phyloP scores from a whole-genome alignment of 2,888 invertebrate species.

The Pyrrhia umbra region DNA sequence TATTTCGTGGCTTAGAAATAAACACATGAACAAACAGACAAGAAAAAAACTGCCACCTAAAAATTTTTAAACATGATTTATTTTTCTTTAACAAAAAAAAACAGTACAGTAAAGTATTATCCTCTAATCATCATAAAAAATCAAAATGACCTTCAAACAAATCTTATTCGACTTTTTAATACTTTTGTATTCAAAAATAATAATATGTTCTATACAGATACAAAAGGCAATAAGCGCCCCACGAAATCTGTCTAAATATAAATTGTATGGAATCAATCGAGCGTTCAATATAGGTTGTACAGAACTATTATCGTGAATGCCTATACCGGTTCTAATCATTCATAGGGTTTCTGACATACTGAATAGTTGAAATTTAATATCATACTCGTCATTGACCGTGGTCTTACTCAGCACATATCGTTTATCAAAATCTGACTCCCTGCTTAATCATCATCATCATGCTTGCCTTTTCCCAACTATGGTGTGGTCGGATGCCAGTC shows the following conservation, averaged over 20 bases:
- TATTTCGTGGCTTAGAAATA: no score
- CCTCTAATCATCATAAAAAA: background rate
- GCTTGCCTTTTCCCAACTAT: no score
- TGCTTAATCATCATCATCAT: no score
- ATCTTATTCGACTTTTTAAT: conserved; percentile 8
- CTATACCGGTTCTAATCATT: conserved; percentile 30
- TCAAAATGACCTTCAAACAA: background rate
- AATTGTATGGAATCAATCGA: conserved; percentile 49
- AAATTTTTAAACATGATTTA: no score
- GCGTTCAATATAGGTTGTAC: conserved; percentile 14
- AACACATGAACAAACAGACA: no score
- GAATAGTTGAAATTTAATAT: conserved; percentile 19
- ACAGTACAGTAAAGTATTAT: background rate
- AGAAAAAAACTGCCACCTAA: no score
- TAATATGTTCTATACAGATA: conserved; percentile 2
- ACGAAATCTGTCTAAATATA: conserved; percentile 28
- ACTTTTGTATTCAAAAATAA: conserved; percentile 27
- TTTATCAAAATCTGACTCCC: no score
- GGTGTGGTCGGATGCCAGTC: no score
- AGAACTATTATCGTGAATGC: conserved; percentile 14
- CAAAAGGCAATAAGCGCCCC: conserved; percentile 18
- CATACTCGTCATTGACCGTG: no score
- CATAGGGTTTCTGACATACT: conserved; percentile 3
- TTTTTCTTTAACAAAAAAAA: no score
- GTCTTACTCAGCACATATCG: no score